Evolutionary conservation across 2,113 vertebrate species (phyloP).

Genomic region (Procavia capensis): DNA sequence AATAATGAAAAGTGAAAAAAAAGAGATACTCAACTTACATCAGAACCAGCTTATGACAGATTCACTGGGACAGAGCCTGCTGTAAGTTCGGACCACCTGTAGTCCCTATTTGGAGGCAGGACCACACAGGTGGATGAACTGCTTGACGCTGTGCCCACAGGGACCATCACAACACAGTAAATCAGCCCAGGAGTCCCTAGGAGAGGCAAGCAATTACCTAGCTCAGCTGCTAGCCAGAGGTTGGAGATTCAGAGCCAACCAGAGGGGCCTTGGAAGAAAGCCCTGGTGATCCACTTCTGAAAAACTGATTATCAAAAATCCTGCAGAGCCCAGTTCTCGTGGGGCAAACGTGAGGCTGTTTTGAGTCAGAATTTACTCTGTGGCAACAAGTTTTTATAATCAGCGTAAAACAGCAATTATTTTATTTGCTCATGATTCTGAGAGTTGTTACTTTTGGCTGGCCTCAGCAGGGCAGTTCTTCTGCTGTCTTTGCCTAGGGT

Average conservation of each 20-base stretch:
- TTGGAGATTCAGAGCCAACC: too few species aligned
- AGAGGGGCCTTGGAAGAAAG: too few species aligned
- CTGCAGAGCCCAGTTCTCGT: too few species aligned
- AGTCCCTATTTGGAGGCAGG: conserved; percentile 41
- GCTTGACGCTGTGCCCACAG: neutral
- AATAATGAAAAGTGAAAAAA: neutral
- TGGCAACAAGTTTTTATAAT: neutral
- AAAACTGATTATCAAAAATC: too few species aligned
- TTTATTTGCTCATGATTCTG: neutral
- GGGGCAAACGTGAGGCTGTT: too few species aligned
- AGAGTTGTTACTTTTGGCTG: neutral
- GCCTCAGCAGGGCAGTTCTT: neutral
- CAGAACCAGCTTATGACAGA: neutral
- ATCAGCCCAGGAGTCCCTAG: neutral
- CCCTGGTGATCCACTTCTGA: too few species aligned
- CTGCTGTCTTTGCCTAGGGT: neutral
- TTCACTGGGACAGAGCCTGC: neutral
- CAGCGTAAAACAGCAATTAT: neutral
- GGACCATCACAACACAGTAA: neutral
- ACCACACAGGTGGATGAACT: neutral
- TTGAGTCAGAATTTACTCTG: too few species aligned
- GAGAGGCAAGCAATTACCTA: too few species aligned
- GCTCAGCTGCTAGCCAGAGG: too few species aligned
- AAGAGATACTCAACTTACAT: neutral
- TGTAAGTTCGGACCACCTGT: neutral